Evolutionary conservation across 2,888 invertebrate species (phyloP).

Genomic region (Tipula vernalis): DNA sequence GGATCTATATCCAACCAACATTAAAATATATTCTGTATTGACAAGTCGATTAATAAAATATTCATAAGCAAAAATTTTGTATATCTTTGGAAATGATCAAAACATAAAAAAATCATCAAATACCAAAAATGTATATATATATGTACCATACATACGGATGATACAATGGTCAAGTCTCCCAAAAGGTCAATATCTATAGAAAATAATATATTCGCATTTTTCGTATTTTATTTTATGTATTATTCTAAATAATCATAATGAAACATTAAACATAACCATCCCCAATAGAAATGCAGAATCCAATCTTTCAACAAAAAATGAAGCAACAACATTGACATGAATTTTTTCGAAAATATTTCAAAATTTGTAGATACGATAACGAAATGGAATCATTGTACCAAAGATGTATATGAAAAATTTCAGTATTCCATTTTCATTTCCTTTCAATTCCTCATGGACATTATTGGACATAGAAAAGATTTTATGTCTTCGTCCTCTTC

Average conservation of each 20-base stretch:
- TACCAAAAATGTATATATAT: not conserved
- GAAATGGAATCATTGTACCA: not conserved
- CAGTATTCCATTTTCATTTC: not conserved
- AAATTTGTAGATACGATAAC: not conserved
- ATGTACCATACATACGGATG: not conserved
- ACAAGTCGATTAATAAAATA: not conserved
- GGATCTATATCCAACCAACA: no score
- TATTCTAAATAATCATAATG: not conserved
- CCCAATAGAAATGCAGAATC: not conserved
- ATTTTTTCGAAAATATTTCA: not conserved
- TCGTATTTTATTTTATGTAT: not conserved
- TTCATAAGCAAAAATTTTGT: not conserved
- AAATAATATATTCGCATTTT: not conserved
- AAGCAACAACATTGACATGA: no score
- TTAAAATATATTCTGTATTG: not conserved
- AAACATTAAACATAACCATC: not conserved
- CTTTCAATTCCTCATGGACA: not conserved
- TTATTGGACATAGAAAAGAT: not conserved
- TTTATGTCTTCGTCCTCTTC: not conserved
- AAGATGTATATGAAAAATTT: not conserved
- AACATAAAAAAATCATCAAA: not conserved
- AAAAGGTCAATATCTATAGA: not conserved
- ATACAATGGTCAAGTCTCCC: not conserved
- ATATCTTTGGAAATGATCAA: not conserved
- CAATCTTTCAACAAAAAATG: not conserved